Conservation (phyloP, 2,113 vertebrate genomes). For the Lepisosteus oculatus region DNA sequence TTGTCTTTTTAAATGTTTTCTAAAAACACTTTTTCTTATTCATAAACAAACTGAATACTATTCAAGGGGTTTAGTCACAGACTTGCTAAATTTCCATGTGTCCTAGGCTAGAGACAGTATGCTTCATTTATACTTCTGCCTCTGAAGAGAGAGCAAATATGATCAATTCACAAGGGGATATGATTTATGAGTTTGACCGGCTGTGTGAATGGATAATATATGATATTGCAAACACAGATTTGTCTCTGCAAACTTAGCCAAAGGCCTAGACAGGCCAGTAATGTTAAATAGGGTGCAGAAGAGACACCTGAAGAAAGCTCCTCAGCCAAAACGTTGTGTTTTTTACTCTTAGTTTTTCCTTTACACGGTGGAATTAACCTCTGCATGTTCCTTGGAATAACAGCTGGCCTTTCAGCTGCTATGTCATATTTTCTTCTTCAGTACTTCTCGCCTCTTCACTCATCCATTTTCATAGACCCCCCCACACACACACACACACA, state of each 20-base stretch:
- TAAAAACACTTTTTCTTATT: too few species aligned
- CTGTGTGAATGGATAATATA: conserved; percentile 6
- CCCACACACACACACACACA: neutral
- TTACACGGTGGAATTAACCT: too few species aligned
- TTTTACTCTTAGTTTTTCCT: too few species aligned
- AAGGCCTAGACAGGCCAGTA: neutral
- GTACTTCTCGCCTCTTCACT: neutral
- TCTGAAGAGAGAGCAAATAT: neutral
- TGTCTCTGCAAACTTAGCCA: conserved; percentile 1
- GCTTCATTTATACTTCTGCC: neutral
- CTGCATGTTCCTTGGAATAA: too few species aligned
- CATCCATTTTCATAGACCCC: neutral
- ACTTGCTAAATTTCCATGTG: neutral
- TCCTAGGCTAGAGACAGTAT: too few species aligned
- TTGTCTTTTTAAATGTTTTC: too few species aligned
- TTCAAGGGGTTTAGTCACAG: too few species aligned
- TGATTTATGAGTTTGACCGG: neutral
- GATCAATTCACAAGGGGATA: neutral
- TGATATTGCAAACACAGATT: conserved; percentile 4
- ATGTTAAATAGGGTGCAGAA: neutral
- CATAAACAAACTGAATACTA: too few species aligned
- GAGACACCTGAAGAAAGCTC: neutral
- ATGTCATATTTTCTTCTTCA: neutral
- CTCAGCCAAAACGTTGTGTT: too few species aligned
- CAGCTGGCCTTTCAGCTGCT: neutral